Evolutionary conservation across 2,888 invertebrate species (phyloP).

Genomic region (Gasteruption jaculator): DNA sequence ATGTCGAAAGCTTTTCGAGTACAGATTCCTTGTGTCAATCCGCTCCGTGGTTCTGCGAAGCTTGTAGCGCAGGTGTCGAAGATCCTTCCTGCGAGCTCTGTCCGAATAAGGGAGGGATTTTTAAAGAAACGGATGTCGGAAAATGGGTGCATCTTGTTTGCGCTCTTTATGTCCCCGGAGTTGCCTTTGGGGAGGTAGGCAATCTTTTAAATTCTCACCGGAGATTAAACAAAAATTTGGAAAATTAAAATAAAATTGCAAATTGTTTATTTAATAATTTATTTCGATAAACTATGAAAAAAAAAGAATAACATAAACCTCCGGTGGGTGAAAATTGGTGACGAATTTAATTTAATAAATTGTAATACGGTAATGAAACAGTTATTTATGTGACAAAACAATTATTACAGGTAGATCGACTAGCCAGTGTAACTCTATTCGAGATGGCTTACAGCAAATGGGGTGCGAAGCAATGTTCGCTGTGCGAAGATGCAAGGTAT

Average conservation of each 20-base stretch:
- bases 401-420: slow-evolving; percentile 64
- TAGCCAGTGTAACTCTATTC: slow-evolving; percentile 89
- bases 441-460: slow-evolving; percentile 97
- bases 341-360: neutral
- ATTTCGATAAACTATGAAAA: no score
- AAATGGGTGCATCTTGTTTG: slow-evolving; percentile 99
- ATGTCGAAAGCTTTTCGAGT: slow-evolving; percentile 85
- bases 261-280: no score
- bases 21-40: slow-evolving; percentile 93
- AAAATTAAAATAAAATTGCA: no score
- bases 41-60: slow-evolving; percentile 99
- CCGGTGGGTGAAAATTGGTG: neutral
- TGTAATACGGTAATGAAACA: neutral
- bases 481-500: slow-evolving; percentile 83
- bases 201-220: neutral
- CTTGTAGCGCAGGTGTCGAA: slow-evolving; percentile 86
- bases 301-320: no score
- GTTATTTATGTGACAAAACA: slow-evolving; percentile 6
- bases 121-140: slow-evolving; percentile 95
- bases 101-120: slow-evolving; percentile 87
- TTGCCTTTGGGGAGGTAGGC: slow-evolving; percentile 88
- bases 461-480: slow-evolving; percentile 88
- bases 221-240: no score
- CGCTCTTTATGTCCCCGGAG: slow-evolving; percentile 94
- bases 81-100: slow-evolving; percentile 94